Evolutionary conservation across 2,113 vertebrate species (phyloP).

Genomic region (Xenotilapia longispinis): DNA sequence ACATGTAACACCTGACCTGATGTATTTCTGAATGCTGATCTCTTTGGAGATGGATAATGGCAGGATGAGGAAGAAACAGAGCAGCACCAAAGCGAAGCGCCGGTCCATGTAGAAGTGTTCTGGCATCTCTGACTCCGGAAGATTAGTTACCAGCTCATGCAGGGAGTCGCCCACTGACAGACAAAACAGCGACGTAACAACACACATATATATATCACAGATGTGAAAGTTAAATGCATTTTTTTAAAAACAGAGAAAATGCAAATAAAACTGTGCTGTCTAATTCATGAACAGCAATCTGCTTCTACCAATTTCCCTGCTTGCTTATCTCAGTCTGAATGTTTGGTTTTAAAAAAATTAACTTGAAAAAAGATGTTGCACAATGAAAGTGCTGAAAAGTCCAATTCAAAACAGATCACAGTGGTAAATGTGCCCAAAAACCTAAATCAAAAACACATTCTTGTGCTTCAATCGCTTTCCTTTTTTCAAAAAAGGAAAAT

Average conservation of each 20-base stretch:
- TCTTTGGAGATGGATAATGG: constrained; percentile 74
- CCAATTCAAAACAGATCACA: not conserved
- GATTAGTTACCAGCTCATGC: constrained; percentile 62
- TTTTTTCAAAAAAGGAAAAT: not conserved
- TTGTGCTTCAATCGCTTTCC: not conserved
- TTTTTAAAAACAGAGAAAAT: not conserved
- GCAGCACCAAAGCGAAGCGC: constrained; percentile 59
- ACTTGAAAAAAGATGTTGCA: not conserved
- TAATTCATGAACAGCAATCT: not conserved
- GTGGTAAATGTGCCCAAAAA: not conserved
- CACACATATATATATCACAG: not conserved
- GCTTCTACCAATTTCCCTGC: not conserved
- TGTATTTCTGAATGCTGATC: constrained; percentile 75
- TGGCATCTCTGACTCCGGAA: constrained; percentile 45
- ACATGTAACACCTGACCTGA: constrained; percentile 49
- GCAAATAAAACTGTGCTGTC: not conserved
- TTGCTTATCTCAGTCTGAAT: not conserved
- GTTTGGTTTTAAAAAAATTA: not conserved
- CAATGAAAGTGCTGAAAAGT: not conserved
- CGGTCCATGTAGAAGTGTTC: constrained; percentile 72
- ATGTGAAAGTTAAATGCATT: not conserved
- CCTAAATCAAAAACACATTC: not conserved
- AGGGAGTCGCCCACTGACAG: constrained; percentile 79
- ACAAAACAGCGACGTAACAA: not conserved
- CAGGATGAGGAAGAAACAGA: constrained; percentile 71